phyloP scores from a whole-genome alignment of 2,113 vertebrate genomes.

The Harpagus bidentatus region DNA sequence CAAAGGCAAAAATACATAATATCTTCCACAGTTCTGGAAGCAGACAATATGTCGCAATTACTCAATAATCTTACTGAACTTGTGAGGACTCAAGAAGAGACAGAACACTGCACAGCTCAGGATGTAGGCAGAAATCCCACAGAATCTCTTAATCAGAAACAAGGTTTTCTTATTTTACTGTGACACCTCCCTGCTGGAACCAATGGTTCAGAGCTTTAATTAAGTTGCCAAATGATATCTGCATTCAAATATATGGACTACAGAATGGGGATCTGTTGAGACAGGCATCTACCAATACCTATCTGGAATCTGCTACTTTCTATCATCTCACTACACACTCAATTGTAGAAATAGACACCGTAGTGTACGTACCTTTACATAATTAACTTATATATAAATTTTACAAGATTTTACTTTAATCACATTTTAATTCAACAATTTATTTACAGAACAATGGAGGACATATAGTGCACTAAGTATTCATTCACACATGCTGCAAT shows the following conservation, averaged over 20 bases:
- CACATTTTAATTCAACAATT: conserved; percentile 6
- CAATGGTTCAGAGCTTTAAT: conserved; percentile 33
- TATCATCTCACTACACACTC: not conserved
- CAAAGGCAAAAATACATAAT: not conserved
- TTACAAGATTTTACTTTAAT: not conserved
- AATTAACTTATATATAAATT: not conserved
- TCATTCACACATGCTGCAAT: not conserved
- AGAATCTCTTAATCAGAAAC: not conserved
- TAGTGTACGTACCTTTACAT: not conserved
- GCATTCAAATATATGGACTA: not conserved
- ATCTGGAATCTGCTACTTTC: not conserved
- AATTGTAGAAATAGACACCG: rapidly evolving
- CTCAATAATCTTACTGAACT: not conserved
- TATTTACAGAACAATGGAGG: not conserved
- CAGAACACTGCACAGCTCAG: not conserved
- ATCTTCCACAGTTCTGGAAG: not conserved
- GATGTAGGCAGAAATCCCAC: not conserved
- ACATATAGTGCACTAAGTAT: not conserved
- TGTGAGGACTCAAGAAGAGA: rapidly evolving
- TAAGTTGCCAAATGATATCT: not conserved
- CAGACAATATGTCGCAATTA: not conserved
- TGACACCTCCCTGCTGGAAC: conserved; percentile 51
- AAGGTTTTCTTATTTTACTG: not conserved
- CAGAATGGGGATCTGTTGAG: conserved; percentile 61
- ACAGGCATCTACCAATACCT: not conserved